Base-by-base conservation (phyloP, 30 jellyfish, hydroid and myxozoan genomes). In the Hydractinia echinata region DNA sequence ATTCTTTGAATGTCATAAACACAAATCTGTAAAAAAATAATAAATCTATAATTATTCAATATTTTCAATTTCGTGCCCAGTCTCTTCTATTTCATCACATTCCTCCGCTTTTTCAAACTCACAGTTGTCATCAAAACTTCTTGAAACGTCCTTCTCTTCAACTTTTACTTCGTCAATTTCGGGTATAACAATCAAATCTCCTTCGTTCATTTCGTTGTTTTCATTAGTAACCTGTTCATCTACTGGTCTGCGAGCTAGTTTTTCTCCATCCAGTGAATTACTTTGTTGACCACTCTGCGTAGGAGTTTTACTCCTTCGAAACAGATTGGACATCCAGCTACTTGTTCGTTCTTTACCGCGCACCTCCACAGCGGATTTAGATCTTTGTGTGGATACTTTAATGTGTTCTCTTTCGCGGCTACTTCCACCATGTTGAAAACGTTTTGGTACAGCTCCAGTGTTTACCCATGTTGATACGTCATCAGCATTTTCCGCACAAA, bases 131-230 rank as follows among this genome's bases (percentile, higher is more conserved):
- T 80, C 87, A 55, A 16, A 80, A 80, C 87, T 80, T 80, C 87
- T 21, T 4, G 87, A 62, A 62, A 80, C 95, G 61, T 76, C 89
- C 8, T 55, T 74, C 76, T 89, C 95, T 66, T 76, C 87, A 49
- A 85, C 89, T 50, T 81, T 55, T 16, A 81, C 76, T 72, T 84
- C 97, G 51, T 83, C 81, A 20, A 89, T 66, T 79, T 85, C 95
- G 13, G 95, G 95, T 21, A 84, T 73, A 52, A 89, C 60, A 72
- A 69, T 69, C 10, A 88, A 55, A 64, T 68, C 55, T 44, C 81
- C 72, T 61, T 87, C 85, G 10, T n/a, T 15, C 18, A 60, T 14
- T 13, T 13, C 70, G n/a, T 68, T 15, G 15, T 15, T 10, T 30
- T 11, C 21, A 11, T 15, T 68, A 11, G 16, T 10, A n/a, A 15